Evolutionary conservation across 2,888 invertebrate species (phyloP).

Genomic region (Folsomia candida): DNA sequence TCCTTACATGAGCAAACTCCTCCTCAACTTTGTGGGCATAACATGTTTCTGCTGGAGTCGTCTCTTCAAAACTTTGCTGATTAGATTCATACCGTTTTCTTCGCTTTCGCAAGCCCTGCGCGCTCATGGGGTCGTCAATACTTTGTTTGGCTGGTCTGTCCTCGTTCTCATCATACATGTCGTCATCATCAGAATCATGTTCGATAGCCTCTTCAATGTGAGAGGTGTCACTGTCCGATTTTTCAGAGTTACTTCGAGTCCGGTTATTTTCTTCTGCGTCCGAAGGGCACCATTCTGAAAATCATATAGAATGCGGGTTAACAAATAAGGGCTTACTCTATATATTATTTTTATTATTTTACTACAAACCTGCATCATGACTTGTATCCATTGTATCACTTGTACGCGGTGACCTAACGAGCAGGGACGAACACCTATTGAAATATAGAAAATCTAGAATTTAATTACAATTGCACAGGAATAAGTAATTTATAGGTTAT

Average conservation of each 20-base stretch:
- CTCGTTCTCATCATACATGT: conserved; percentile 12
- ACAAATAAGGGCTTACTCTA: neutral
- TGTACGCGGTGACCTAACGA: conserved; percentile 62
- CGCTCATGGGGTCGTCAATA: conserved; percentile 16
- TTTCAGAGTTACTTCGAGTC: conserved; percentile 45
- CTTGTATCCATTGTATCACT: conserved; percentile 47
- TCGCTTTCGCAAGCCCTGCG: conserved; percentile 27
- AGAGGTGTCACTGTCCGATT: conserved; percentile 47
- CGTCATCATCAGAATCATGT: conserved; percentile 41
- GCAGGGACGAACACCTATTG: conserved; percentile 71
- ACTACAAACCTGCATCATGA: conserved; percentile 34
- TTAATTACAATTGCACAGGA: too few species aligned
- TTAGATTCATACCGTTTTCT: conserved; percentile 21
- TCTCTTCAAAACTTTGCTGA: neutral
- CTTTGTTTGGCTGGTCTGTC: conserved; percentile 14
- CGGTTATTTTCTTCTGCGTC: conserved; percentile 41
- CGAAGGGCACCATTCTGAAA: conserved; percentile 42
- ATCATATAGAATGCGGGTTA: neutral
- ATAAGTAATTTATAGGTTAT: too few species aligned
- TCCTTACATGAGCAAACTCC: conserved; percentile 45
- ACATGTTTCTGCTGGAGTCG: conserved; percentile 22
- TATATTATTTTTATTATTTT: neutral
- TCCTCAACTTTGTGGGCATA: conserved; percentile 37
- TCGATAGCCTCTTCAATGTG: conserved; percentile 44
- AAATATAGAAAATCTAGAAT: too few species aligned